These are phyloP conservation scores for Amphimedon queenslandica DNA, from an alignment of 37 sponge, comb jelly and placozoan genomes.

Conservation along the genomic window DNA sequence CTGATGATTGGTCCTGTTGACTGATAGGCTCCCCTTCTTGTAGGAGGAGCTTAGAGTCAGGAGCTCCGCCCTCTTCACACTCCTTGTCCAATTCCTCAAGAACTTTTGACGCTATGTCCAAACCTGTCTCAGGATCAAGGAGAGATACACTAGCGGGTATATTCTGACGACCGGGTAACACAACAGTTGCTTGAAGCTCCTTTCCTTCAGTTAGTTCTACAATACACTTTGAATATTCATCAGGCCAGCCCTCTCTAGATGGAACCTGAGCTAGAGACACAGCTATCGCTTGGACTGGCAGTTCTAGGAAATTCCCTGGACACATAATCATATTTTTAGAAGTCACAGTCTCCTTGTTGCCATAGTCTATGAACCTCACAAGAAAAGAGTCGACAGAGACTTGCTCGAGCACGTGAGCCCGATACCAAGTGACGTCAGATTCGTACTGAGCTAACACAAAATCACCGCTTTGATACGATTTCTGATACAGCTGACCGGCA, in stretches of 20 bases:
- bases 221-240: conserved; percentile 39
- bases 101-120: conserved; percentile 30
- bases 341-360: conserved; percentile 41
- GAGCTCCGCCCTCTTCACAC: no score
- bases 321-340: conserved; percentile 40
- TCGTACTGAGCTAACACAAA: conserved; percentile 59
- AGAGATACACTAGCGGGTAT: conserved; percentile 46
- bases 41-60: no score
- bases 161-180: conserved; percentile 41
- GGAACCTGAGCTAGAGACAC: conserved; percentile 70
- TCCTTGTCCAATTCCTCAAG: conserved; percentile 60
- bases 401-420: conserved; percentile 49
- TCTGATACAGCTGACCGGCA: conserved; percentile 7
- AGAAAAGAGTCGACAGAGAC: conserved; percentile 16
- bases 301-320: conserved; percentile 56
- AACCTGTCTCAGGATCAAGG: conserved; percentile 20
- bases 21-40: no score
- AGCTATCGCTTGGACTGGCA: conserved; percentile 65
- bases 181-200: conserved; percentile 44
- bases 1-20: no score
- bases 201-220: conserved; percentile 8
- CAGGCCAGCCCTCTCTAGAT: conserved; percentile 59
- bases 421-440: conserved; percentile 58
- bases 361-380: conserved; percentile 74
- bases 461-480: conserved; percentile 40